These are phyloP conservation scores for Aegypius monachus DNA, from an alignment of 2,113 vertebrate species.

Conservation along the genomic window DNA sequence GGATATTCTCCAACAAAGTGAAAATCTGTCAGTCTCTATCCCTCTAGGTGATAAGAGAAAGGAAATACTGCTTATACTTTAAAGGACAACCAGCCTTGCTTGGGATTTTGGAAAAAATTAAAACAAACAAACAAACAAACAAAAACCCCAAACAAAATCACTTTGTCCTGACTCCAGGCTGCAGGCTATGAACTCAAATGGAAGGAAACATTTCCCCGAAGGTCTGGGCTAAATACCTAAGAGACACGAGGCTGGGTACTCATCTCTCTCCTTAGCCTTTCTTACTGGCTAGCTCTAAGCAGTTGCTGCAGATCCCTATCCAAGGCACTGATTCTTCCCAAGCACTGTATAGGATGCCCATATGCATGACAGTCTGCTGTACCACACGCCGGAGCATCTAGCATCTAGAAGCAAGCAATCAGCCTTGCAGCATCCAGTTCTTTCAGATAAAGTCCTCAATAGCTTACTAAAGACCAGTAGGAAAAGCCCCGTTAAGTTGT, in stretches of 20 bases:
- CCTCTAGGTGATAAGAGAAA: not conserved
- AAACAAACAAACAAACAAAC: not conserved
- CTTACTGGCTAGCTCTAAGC: not conserved
- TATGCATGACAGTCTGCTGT: fast-evolving
- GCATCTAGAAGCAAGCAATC: not conserved
- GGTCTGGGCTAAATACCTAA: not conserved
- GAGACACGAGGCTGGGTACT: not conserved
- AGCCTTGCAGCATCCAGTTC: not conserved
- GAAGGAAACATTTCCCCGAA: not conserved
- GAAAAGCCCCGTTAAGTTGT: not conserved
- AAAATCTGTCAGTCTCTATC: not conserved
- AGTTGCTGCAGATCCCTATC: not conserved
- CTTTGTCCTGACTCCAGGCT: not conserved
- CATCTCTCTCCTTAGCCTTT: not conserved
- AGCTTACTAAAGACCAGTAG: not conserved
- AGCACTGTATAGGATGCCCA: not conserved
- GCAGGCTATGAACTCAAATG: not conserved
- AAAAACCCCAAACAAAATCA: not conserved
- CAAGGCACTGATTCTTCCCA: not conserved
- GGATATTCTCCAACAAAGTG: not conserved
- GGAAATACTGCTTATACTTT: not conserved
- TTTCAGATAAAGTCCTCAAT: not conserved
- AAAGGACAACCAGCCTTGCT: not conserved
- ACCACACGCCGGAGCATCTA: not conserved
- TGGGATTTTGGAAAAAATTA: not conserved